A percentile compares a stretch with the other conserved stretches of the same genome.
phyloP scores from a whole-genome alignment of 37 sponge, comb jelly and placozoan genomes.

The Ianthella basta region DNA sequence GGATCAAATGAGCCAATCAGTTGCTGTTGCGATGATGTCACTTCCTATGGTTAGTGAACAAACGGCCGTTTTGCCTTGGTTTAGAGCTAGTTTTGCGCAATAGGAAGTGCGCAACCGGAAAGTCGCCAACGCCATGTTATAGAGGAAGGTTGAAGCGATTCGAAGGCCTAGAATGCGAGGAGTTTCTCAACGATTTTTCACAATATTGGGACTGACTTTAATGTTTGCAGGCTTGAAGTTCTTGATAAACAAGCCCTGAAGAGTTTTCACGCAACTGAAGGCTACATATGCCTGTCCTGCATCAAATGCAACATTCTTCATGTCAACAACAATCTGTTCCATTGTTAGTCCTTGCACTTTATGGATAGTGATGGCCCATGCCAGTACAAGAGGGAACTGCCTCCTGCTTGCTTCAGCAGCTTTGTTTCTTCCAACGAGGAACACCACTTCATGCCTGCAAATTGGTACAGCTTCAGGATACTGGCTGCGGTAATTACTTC shows the following conservation, averaged over 20 bases:
- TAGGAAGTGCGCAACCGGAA: too few relatives aligned
- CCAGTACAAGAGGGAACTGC: constrained; percentile 55
- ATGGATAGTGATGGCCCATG: constrained; percentile 49
- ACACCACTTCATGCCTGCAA: constrained; percentile 40
- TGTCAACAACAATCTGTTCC: constrained; percentile 39
- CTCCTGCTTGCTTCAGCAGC: constrained; percentile 40
- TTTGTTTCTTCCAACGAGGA: constrained; percentile 27
- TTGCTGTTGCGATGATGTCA: too few relatives aligned
- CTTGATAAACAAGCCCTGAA: constrained; percentile 14
- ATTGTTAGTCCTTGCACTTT: constrained; percentile 50
- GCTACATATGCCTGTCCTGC: constrained; percentile 53
- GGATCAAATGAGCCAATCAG: too few relatives aligned
- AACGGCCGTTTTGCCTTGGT: too few relatives aligned
- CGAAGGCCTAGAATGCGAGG: too few relatives aligned
- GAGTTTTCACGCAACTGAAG: constrained; percentile 38
- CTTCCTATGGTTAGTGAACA: too few relatives aligned
- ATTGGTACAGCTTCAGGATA: constrained; percentile 44
- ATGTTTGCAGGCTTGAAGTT: constrained; percentile 36
- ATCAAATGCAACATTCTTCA: too few relatives aligned
- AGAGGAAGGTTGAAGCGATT: too few relatives aligned
- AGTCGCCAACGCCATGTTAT: too few relatives aligned
- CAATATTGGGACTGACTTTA: constrained; percentile 24
- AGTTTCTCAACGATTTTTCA: too few relatives aligned
- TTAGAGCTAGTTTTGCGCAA: too few relatives aligned
- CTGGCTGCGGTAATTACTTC: constrained; percentile 16